phyloP scores from a whole-genome alignment of 2,113 vertebrate genomes.

The Salvator merianae region DNA sequence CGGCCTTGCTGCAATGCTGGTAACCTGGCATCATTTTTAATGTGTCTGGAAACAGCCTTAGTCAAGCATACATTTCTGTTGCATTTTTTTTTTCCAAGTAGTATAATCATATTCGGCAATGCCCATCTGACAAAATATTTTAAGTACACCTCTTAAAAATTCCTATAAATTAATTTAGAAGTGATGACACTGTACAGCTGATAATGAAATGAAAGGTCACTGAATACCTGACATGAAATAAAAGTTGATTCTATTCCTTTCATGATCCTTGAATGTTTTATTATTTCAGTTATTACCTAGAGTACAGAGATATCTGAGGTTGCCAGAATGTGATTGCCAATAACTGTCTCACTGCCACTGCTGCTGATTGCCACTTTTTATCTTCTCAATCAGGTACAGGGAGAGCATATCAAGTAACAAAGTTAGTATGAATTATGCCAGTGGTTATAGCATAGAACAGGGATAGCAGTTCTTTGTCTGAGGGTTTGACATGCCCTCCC shows the following conservation, averaged over 20 bases:
- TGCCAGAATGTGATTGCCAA: background rate
- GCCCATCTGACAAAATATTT: no score
- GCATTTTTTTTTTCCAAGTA: no score
- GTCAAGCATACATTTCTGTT: no score
- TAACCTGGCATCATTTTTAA: no score
- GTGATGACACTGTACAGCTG: background rate
- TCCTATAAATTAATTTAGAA: conserved; percentile 19
- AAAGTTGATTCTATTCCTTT: background rate
- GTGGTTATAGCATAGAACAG: background rate
- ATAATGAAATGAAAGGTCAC: background rate
- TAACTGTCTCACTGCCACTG: background rate
- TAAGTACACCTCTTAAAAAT: background rate
- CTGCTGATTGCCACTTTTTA: background rate
- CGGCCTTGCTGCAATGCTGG: no score
- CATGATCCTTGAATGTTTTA: conserved; percentile 4
- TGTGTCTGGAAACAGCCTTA: no score
- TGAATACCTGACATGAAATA: background rate
- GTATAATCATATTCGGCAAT: no score
- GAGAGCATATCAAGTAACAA: background rate
- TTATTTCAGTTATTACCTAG: background rate
- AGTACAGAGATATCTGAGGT: background rate
- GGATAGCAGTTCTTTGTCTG: no score
- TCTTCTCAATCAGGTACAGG: background rate
- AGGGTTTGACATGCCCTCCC: no score
- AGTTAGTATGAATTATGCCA: conserved; percentile 15